Evolutionary conservation across 1,140 invertebrate species (phyloP).

Genomic region (Lepidostoma basale): DNA sequence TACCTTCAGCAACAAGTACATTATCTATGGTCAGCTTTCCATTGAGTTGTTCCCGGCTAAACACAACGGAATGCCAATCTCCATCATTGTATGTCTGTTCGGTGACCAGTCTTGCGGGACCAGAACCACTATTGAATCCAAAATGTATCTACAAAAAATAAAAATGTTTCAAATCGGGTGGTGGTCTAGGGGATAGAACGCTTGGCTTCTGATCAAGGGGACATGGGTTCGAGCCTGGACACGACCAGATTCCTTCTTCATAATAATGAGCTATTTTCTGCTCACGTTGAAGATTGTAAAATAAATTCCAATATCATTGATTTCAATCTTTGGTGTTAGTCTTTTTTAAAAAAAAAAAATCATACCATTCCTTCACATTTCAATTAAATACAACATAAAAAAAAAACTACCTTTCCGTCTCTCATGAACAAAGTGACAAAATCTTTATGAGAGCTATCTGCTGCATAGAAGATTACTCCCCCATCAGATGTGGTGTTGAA

Average conservation of each 20-base stretch:
- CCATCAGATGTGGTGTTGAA: conserved; percentile 85
- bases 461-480: conserved; percentile 82
- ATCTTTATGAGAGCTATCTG: conserved; percentile 71
- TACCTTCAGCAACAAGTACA: conserved; percentile 60
- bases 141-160: conserved; percentile 66
- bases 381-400: no score
- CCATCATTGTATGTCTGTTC: conserved; percentile 76
- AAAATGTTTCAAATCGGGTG: no score
- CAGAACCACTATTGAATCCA: conserved; percentile 75
- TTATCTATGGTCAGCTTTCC: conserved; percentile 76
- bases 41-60: conserved; percentile 63
- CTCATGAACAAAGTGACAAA: conserved; percentile 82
- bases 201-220: no score
- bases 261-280: no score
- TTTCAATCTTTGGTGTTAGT: no score
- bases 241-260: no score
- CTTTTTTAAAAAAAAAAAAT: no score
- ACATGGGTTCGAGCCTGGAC: no score
- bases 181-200: no score
- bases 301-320: no score
- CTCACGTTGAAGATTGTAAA: no score
- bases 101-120: conserved; percentile 65
- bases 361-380: no score
- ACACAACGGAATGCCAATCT: conserved; percentile 81
- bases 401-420: conserved; percentile 71